Evolutionary conservation across 2,888 invertebrate species (phyloP).

Genomic region (Drosophila anomelani): DNA sequence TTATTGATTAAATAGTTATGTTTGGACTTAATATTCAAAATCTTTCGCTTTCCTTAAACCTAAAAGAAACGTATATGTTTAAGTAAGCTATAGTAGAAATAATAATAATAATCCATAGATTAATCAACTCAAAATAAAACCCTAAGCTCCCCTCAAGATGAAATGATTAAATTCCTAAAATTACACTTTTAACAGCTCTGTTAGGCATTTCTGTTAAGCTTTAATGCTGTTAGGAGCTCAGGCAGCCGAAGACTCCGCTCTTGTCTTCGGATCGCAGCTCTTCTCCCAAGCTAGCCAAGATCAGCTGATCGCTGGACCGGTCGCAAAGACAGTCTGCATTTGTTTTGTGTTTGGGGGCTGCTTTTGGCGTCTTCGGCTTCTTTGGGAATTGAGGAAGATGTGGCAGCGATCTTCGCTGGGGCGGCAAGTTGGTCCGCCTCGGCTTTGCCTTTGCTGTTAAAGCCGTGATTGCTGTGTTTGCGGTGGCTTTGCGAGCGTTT

Average conservation of each 20-base stretch:
- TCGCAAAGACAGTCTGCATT: constrained; percentile 57
- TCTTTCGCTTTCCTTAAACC: neutral
- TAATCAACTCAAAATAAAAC: neutral
- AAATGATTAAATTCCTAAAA: constrained; percentile 14
- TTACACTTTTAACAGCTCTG: constrained; percentile 43
- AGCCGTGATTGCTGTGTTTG: constrained; percentile 36
- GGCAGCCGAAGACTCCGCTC: constrained; percentile 27
- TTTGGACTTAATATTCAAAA: neutral
- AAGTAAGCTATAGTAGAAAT: neutral
- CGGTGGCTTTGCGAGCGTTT: constrained; percentile 38
- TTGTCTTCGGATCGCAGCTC: constrained; percentile 10
- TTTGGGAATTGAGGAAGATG: constrained; percentile 69
- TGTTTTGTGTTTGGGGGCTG: constrained; percentile 41
- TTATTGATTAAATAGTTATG: too few relatives aligned
- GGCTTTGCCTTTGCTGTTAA: constrained; percentile 13
- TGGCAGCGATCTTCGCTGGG: constrained; percentile 57
- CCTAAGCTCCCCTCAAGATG: neutral
- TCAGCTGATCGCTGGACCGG: constrained; percentile 68
- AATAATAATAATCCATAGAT: neutral
- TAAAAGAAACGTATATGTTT: neutral
- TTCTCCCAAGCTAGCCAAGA: constrained; percentile 18
- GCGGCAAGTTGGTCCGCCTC: constrained; percentile 42
- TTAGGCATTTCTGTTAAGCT: constrained; percentile 11
- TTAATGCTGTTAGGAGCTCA: constrained; percentile 14
- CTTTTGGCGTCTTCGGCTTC: constrained; percentile 44